Evolutionary conservation across 2,888 invertebrate genomes (phyloP).

Genomic region (Capitulum mitella): DNA sequence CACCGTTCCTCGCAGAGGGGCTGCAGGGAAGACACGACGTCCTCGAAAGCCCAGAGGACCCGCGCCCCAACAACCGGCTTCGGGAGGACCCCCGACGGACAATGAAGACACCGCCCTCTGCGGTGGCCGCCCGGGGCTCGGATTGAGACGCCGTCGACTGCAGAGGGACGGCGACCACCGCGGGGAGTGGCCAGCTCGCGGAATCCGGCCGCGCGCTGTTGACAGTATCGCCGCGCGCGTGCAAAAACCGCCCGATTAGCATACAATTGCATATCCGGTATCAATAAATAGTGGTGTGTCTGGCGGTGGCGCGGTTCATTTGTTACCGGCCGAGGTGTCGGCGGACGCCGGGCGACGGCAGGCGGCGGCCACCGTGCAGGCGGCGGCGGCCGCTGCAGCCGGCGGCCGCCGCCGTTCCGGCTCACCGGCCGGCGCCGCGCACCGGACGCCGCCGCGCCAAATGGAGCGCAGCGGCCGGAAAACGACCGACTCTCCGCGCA

Average conservation of each 20-base stretch:
- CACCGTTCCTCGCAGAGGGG: no score
- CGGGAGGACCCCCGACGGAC: no score
- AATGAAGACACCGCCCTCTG: no score
- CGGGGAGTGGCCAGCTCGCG: background rate
- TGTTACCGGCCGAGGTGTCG: background rate
- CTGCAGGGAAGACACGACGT: no score
- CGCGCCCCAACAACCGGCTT: no score
- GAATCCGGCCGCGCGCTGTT: background rate
- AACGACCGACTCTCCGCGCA: background rate
- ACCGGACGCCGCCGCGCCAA: background rate
- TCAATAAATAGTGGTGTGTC: slow-evolving; percentile 8
- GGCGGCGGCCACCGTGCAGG: background rate
- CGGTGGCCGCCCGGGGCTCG: no score
- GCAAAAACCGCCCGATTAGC: slow-evolving; percentile 2
- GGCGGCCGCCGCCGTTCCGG: background rate
- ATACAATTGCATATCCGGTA: slow-evolving; percentile 20
- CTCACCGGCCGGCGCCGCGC: background rate
- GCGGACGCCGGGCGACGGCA: background rate
- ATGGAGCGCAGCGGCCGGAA: background rate
- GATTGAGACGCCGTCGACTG: background rate
- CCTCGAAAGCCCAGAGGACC: no score
- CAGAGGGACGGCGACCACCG: background rate
- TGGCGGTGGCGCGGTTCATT: background rate
- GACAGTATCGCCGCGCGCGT: slow-evolving; percentile 1
- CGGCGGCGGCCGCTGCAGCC: background rate